Evolutionary conservation across 2,113 vertebrate species (phyloP).

Genomic region (Paratilapia polleni): DNA sequence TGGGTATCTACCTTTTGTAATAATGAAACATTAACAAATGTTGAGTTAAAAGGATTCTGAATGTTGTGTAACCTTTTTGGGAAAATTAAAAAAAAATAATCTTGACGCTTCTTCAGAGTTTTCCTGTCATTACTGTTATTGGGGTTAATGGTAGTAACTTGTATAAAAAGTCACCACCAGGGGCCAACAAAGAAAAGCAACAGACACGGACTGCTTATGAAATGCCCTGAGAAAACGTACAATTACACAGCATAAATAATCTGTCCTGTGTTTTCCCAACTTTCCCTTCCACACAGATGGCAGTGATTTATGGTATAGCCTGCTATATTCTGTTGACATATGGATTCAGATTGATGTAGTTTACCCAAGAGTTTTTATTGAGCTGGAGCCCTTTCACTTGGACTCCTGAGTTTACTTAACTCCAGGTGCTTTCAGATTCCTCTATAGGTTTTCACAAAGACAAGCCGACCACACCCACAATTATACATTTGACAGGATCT

Average conservation of each 20-base stretch:
- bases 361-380: not conserved
- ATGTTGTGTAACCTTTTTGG: slow-evolving; percentile 70
- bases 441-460: slow-evolving; percentile 12
- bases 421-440: slow-evolving; percentile 38
- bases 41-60: slow-evolving; percentile 51
- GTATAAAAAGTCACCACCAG: slow-evolving; percentile 12
- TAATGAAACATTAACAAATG: slow-evolving; percentile 64
- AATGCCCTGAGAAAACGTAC: not conserved
- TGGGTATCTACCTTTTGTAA: slow-evolving; percentile 55
- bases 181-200: slow-evolving; percentile 20
- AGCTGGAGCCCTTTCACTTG: slow-evolving; percentile 4
- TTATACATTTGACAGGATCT: slow-evolving; percentile 40
- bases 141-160: not conserved
- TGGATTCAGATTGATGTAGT: slow-evolving; percentile 8
- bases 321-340: slow-evolving; percentile 21
- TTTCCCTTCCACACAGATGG: not conserved
- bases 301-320: not conserved
- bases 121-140: not conserved
- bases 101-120: slow-evolving; percentile 11
- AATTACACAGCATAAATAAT: not conserved
- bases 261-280: not conserved
- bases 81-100: slow-evolving; percentile 53
- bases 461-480: slow-evolving; percentile 45
- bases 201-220: not conserved
- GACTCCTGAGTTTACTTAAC: slow-evolving; percentile 23